Percentiles rank a stretch among this genome's conserved stretches.
phyloP scores from a whole-genome alignment of 2,113 vertebrate genomes.

The Rhinoptilus africanus region DNA sequence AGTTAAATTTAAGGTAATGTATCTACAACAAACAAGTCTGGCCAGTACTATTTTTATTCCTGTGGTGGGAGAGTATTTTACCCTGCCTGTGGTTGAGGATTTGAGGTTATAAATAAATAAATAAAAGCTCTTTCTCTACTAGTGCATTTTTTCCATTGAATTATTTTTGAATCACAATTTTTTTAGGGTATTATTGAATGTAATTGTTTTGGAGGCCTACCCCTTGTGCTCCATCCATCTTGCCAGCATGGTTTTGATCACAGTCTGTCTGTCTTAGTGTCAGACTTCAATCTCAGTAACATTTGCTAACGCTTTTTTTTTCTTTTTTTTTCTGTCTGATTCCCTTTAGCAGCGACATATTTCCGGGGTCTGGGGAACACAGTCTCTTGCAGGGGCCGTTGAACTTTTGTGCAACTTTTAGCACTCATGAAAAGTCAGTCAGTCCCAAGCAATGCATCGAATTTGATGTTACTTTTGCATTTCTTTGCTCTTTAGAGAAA shows the following conservation, averaged over 20 bases:
- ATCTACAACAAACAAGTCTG: conserved; percentile 21
- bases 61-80: neutral
- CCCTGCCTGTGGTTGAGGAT: conserved; percentile 26
- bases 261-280: neutral
- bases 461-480: neutral
- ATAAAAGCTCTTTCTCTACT: conserved; percentile 28
- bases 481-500: neutral
- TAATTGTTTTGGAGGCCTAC: conserved; percentile 44
- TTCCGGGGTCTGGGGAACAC: neutral
- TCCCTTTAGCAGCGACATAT: neutral
- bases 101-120: conserved; percentile 62
- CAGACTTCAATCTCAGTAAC: conserved; percentile 13
- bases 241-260: conserved; percentile 49
- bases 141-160: conserved; percentile 58
- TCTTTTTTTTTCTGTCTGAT: neutral
- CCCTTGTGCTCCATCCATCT: neutral
- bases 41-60: conserved; percentile 30
- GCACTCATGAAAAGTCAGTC: neutral
- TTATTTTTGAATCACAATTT: conserved; percentile 42
- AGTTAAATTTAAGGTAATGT: conserved; percentile 15
- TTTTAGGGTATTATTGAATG: conserved; percentile 29
- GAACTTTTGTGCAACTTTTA: neutral
- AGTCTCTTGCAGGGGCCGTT: neutral
- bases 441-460: neutral
- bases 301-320: neutral